Evolutionary conservation across 2,888 invertebrate genomes (phyloP).

Genomic region (Mythimna lalbum): DNA sequence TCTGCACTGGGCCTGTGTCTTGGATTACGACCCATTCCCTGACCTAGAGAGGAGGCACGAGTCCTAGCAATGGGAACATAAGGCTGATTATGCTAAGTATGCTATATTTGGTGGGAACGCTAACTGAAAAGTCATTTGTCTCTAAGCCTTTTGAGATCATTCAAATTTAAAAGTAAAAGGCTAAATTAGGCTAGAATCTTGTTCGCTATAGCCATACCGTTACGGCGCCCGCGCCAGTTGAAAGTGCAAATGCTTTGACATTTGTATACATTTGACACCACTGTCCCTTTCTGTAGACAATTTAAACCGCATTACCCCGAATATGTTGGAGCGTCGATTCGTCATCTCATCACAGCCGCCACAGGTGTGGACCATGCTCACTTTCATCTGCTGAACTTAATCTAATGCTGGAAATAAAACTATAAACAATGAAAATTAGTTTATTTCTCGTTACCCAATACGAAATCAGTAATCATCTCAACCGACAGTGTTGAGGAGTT

Average conservation of each 20-base stretch:
- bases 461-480: no score
- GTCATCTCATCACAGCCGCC: background rate
- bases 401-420: no score
- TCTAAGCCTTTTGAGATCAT: background rate
- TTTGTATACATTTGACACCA: conserved; percentile 12
- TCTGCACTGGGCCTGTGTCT: no score
- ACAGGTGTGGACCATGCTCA: background rate
- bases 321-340: conserved; percentile 20
- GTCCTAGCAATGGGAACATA: no score
- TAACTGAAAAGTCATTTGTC: no score
- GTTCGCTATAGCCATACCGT: conserved; percentile 23
- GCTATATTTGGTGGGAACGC: no score
- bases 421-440: no score
- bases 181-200: conserved; percentile 6
- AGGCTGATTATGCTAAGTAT: no score
- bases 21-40: no score
- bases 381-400: conserved; percentile 23
- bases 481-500: no score
- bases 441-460: no score
- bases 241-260: conserved; percentile 46
- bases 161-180: background rate
- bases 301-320: conserved; percentile 63
- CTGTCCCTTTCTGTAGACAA: conserved; percentile 55
- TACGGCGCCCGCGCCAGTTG: conserved; percentile 28
- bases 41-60: no score